Evolutionary conservation across 2,113 vertebrate genomes (phyloP), one percentile per base, ranked within the genome.

Genomic region (Cyprinodon tularosa): DNA sequence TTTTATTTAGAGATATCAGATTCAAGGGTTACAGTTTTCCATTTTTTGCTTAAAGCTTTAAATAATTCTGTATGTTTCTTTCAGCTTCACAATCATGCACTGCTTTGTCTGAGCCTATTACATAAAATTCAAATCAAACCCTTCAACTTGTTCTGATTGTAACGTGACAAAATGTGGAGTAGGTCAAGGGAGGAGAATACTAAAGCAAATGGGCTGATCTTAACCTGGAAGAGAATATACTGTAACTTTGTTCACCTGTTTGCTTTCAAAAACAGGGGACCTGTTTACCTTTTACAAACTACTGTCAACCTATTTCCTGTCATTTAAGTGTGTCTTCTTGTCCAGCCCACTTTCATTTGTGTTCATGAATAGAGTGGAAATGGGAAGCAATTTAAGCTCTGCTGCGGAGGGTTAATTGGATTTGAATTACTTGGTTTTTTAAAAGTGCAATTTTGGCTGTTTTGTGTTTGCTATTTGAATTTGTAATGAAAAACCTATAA

Each of bases 381-480:
- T 89, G 73, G 89, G 82, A 88, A 83, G 90, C 93, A 92, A 93
- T 95, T 94, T 93, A 90, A 85, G 81, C 79, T 88, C 63, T 87
- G 84, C 89, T 91, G 84, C 82, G 74, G 71, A 67, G 89, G 90
- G 89, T 91, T 93, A 93, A 94, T 95, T 93, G 92, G 90, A 91
- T 93, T 91, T 91, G 77, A 90, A 92, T 94, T 89, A 93, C 92
- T 94, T 92, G 76, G 75, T 38, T 90, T 90, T 92, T 91, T 80
- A 92, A 92, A 93, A 90, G 91, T 84, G 86, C 91, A 90, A 91
- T 92, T 90, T 91, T 87, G 74, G 85, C 68, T 86, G 78, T 89
- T 90, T 90, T 91, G 81, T 81, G 70, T 82, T 84, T 77, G 84
- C 86, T 83, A 88, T 93, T 94, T 93, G 84, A 90, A 89, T 93